Evolutionary conservation across 2,888 invertebrate genomes (phyloP).

Genomic region (Eilema caniola): DNA sequence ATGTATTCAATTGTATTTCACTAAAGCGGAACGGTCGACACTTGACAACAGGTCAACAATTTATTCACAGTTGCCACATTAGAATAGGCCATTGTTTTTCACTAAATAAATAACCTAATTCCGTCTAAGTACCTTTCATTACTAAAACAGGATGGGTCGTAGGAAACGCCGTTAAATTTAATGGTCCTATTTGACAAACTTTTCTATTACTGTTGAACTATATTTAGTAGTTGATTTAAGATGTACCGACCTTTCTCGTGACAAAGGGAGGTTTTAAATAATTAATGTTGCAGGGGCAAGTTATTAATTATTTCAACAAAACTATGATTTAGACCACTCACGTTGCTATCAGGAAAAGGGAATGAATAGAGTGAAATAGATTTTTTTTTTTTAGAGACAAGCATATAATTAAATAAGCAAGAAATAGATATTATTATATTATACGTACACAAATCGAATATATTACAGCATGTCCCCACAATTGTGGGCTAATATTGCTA

Average conservation of each 20-base stretch:
- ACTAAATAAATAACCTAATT: constrained; percentile 29
- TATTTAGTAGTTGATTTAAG: background rate
- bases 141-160: background rate
- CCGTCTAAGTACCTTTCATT: constrained; percentile 8
- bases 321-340: too few species aligned
- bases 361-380: too few species aligned
- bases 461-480: too few species aligned
- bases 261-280: background rate
- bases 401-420: too few species aligned
- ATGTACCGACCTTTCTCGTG: background rate
- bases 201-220: background rate
- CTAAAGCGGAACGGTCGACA: constrained; percentile 25
- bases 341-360: too few species aligned
- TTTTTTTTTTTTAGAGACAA: too few species aligned
- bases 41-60: constrained; percentile 25
- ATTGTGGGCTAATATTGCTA: too few species aligned
- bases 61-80: constrained; percentile 25
- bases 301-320: background rate
- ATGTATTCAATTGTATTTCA: constrained; percentile 16
- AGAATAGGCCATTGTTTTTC: constrained; percentile 32
- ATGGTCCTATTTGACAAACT: background rate
- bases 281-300: background rate
- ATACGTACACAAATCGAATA: too few species aligned
- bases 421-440: too few species aligned
- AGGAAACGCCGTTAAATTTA: constrained; percentile 4